phyloP scores from a whole-genome alignment of 1,140 invertebrate genomes.

The Notospermus geniculatus region DNA sequence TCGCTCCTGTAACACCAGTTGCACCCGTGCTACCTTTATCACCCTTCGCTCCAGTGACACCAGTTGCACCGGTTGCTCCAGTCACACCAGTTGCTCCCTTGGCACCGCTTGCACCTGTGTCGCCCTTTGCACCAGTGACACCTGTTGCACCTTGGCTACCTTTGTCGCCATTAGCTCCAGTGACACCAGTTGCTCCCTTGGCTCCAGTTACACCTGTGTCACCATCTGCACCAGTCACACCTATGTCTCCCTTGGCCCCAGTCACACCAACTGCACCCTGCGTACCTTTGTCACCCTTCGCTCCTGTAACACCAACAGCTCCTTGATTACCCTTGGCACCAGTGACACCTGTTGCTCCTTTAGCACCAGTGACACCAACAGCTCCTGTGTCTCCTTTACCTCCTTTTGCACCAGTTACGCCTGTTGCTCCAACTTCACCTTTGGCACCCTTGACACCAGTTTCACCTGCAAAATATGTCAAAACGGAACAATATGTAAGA shows the following conservation, averaged over 20 bases:
- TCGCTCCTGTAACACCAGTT: conserved; percentile 9
- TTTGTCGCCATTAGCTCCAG: conserved; percentile 14
- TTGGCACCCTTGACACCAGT: not conserved
- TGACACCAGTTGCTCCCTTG: conserved; percentile 15
- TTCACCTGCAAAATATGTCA: no score
- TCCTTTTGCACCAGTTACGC: not conserved
- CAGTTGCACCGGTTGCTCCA: conserved; percentile 8
- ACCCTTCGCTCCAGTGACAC: conserved; percentile 20
- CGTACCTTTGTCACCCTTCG: conserved; percentile 11
- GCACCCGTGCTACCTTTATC: conserved; percentile 12
- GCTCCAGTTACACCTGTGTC: conserved; percentile 6
- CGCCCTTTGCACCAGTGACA: not conserved
- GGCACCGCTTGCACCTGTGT: not conserved
- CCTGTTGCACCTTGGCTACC: conserved; percentile 17
- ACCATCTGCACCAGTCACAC: conserved; percentile 14
- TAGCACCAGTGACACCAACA: not conserved
- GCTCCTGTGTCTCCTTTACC: conserved; percentile 31
- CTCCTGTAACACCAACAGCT: conserved; percentile 3
- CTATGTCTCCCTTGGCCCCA: conserved; percentile 19
- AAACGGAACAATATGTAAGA: no score
- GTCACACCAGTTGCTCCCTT: not conserved
- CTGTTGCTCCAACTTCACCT: not conserved
- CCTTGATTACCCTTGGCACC: conserved; percentile 14
- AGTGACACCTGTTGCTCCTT: conserved; percentile 6
- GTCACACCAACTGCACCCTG: conserved; percentile 14